These are phyloP conservation scores for Amphipoea oculea DNA, from an alignment of 2,888 invertebrate species.

Conservation along the genomic window DNA sequence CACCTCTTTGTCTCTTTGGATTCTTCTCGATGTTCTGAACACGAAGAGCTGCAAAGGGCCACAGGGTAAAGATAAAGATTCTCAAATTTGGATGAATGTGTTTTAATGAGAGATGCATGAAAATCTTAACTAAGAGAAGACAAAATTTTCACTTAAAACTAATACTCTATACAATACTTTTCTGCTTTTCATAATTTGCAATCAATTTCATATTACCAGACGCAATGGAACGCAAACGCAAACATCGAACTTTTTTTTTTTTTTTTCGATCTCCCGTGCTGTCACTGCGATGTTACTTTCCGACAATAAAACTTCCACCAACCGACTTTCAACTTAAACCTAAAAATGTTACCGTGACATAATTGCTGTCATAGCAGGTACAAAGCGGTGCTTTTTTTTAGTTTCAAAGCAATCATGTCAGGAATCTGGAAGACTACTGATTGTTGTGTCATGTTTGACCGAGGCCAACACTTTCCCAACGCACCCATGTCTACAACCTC, in stretches of 20 bases:
- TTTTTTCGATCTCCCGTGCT: not conserved
- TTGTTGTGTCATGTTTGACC: conserved; percentile 7
- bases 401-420: not conserved
- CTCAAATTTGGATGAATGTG: not conserved
- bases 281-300: not conserved
- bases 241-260: not conserved
- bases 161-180: not conserved
- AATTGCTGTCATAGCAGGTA: not conserved
- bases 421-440: conserved; percentile 6
- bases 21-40: not conserved
- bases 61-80: conserved; percentile 2
- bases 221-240: conserved; percentile 17
- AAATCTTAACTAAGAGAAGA: not conserved
- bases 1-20: not conserved
- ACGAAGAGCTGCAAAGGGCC: not conserved
- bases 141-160: conserved; percentile 20
- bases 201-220: conserved; percentile 7
- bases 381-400: not conserved
- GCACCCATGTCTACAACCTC: not conserved
- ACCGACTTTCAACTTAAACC: not conserved
- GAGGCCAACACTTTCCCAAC: not conserved
- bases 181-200: not conserved
- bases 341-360: not conserved
- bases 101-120: conserved; percentile 8
- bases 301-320: not conserved